phyloP scores from a whole-genome alignment of 2,113 vertebrate genomes.

The Nipponia nippon region DNA sequence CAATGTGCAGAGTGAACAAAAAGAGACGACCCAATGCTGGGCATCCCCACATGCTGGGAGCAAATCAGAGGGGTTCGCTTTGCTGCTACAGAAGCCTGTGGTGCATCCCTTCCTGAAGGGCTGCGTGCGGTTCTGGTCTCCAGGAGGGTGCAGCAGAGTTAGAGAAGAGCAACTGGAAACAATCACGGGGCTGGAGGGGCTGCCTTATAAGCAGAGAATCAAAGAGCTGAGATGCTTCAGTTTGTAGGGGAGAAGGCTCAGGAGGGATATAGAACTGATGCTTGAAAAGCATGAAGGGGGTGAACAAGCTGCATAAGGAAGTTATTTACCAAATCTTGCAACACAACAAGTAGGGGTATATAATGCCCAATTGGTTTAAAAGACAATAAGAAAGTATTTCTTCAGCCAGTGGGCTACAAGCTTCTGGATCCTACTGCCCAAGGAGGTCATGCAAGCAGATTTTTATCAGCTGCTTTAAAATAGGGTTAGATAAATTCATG shows the following conservation, averaged over 20 bases:
- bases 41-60: accelerated
- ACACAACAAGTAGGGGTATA: background rate
- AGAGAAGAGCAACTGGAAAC: background rate
- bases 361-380: background rate
- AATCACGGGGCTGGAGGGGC: background rate
- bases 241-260: background rate
- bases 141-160: background rate
- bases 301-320: background rate
- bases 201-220: background rate
- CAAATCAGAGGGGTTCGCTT: background rate
- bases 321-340: background rate
- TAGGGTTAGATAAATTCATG: background rate
- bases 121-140: background rate
- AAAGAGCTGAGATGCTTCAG: background rate
- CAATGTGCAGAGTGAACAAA: background rate
- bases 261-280: background rate
- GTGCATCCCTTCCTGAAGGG: background rate
- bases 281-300: background rate
- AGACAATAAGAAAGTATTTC: background rate
- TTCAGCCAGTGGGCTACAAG: background rate
- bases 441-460: background rate
- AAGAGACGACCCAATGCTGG: accelerated
- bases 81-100: background rate
- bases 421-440: background rate
- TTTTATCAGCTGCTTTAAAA: background rate